Percentiles rank a stretch among this genome's conserved stretches.
These are phyloP conservation scores for Rotaria socialis DNA, from an alignment of 2,888 invertebrate genomes.

Conservation along the genomic window DNA sequence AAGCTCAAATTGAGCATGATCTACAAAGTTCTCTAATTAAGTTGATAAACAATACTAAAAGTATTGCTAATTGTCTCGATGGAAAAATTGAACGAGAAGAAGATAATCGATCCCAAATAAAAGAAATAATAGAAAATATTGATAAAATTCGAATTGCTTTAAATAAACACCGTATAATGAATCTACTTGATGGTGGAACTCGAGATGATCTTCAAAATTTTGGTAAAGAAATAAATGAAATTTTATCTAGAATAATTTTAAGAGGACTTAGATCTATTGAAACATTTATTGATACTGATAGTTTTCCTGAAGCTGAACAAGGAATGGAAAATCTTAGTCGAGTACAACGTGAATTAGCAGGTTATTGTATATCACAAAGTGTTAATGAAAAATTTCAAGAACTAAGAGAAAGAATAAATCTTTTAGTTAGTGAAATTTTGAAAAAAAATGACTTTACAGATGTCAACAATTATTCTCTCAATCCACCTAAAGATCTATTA, in stretches of 20 bases:
- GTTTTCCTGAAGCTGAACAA: conserved; percentile 27
- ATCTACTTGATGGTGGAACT: background rate
- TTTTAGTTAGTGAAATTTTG: background rate
- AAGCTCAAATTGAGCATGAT: background rate
- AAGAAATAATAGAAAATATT: background rate
- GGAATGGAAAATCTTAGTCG: background rate
- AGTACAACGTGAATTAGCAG: background rate
- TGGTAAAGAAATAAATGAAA: background rate
- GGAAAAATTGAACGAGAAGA: background rate
- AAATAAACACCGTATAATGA: background rate
- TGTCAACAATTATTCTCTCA: background rate
- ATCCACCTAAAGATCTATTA: background rate
- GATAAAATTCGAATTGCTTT: background rate
- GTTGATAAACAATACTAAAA: background rate
- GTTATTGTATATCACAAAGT: background rate
- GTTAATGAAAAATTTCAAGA: background rate
- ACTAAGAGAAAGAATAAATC: background rate
- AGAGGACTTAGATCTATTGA: background rate
- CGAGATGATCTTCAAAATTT: background rate
- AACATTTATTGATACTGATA: background rate
- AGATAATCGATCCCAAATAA: background rate
- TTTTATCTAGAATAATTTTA: background rate
- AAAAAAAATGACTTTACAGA: background rate
- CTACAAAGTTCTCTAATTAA: background rate
- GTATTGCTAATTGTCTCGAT: background rate